phyloP scores from a whole-genome alignment of 1,140 invertebrate species.

The Hycleus cichorii region DNA sequence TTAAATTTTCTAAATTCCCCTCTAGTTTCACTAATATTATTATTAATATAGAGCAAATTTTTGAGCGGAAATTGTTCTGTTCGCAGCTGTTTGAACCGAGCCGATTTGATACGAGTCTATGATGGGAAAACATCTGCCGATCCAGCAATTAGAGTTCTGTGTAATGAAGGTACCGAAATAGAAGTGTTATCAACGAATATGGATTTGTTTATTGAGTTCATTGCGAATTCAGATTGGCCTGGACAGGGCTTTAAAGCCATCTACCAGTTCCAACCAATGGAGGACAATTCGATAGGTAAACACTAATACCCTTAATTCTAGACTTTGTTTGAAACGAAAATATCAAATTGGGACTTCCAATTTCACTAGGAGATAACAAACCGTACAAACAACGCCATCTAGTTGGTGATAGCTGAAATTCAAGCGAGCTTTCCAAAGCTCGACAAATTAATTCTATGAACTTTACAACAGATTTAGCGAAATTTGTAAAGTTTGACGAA shows the following conservation, averaged over 20 bases:
- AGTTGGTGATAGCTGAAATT: too few relatives aligned
- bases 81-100: slow-evolving; percentile 71
- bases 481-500: too few relatives aligned
- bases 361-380: too few relatives aligned
- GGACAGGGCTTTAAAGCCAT: slow-evolving; percentile 80
- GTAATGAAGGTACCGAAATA: slow-evolving; percentile 66
- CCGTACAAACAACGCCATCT: too few relatives aligned
- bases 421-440: too few relatives aligned
- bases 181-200: slow-evolving; percentile 74
- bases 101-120: slow-evolving; percentile 72
- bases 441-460: too few relatives aligned
- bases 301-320: not conserved
- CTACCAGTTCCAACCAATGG: slow-evolving; percentile 65
- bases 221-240: slow-evolving; percentile 70
- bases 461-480: too few relatives aligned
- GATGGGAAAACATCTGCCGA: slow-evolving; percentile 59
- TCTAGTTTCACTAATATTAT: too few relatives aligned
- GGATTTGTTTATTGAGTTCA: slow-evolving; percentile 73
- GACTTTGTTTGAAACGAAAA: too few relatives aligned
- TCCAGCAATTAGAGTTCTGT: slow-evolving; percentile 70
- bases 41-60: too few relatives aligned
- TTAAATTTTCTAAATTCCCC: too few relatives aligned
- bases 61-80: slow-evolving; percentile 3
- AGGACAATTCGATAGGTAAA: slow-evolving; percentile 44
- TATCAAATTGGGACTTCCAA: too few relatives aligned